phyloP scores from a whole-genome alignment of 2,113 vertebrate genomes.

The Rhodinocichla rosea region DNA sequence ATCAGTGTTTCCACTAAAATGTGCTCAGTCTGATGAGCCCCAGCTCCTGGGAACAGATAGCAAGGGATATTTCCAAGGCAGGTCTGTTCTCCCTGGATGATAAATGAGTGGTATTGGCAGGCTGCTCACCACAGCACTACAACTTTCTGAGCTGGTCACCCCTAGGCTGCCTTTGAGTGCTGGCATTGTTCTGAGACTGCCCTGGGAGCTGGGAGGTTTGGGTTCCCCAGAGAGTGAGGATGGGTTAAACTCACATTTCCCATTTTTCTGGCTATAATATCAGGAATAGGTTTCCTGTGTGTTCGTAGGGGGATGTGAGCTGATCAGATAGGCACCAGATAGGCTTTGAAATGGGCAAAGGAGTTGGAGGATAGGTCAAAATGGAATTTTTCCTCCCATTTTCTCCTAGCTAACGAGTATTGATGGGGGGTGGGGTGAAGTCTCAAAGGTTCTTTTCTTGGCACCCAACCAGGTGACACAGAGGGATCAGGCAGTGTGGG shows the following conservation, averaged over 20 bases:
- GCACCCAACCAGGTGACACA: fast-evolving
- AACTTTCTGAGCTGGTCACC: background rate
- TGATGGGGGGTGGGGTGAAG: fast-evolving
- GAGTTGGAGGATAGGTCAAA: background rate
- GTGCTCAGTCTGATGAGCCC: background rate
- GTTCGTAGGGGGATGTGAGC: fast-evolving
- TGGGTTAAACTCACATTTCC: background rate
- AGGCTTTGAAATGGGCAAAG: background rate
- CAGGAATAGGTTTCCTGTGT: fast-evolving
- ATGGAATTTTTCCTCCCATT: background rate
- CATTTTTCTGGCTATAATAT: background rate
- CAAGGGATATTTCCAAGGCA: background rate
- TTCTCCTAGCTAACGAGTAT: background rate
- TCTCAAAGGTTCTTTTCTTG: background rate
- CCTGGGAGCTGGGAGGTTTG: background rate
- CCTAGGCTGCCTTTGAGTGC: background rate
- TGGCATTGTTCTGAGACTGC: background rate
- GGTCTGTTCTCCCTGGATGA: background rate
- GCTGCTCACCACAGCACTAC: fast-evolving
- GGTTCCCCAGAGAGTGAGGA: fast-evolving
- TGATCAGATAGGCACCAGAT: background rate
- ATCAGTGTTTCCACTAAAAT: background rate
- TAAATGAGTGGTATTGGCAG: background rate
- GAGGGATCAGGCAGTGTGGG: background rate
- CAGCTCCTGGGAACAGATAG: background rate